These are phyloP conservation scores for Notoglanidium macrostoma DNA, from an alignment of 2,797 vertebrate genomes.

Conservation along the genomic window DNA sequence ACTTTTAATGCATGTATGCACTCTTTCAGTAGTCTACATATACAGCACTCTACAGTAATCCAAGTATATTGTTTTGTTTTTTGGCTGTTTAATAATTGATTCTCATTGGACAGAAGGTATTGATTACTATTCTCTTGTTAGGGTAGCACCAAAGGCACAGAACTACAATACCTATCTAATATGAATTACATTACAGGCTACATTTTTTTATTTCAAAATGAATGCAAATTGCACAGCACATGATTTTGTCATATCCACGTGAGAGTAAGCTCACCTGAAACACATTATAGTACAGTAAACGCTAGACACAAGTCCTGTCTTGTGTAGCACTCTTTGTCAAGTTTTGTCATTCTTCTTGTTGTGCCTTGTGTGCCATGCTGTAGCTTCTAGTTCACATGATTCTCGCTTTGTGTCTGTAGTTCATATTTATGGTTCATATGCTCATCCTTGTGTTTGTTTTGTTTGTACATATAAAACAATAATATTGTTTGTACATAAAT, in stretches of 20 bases:
- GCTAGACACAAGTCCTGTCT: neutral
- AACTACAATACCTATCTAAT: neutral
- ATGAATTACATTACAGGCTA: no score
- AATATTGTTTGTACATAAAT: neutral
- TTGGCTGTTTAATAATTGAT: neutral
- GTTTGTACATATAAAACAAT: no score
- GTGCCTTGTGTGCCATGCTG: neutral
- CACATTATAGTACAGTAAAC: neutral
- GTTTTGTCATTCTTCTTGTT: neutral
- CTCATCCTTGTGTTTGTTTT: neutral
- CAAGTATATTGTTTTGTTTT: no score
- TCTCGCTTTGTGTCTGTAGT: no score
- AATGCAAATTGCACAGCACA: neutral
- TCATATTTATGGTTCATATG: neutral
- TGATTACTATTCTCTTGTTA: neutral
- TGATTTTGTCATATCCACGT: neutral
- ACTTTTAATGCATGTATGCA: neutral
- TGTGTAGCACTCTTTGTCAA: neutral
- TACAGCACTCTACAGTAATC: neutral
- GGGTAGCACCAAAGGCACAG: neutral
- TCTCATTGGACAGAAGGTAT: neutral
- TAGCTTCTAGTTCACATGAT: neutral
- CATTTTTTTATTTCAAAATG: no score
- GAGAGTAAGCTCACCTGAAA: neutral
- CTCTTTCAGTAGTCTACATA: neutral